Conservation (phyloP, 2,888 invertebrate genomes). For the Cheilosia urbana region DNA sequence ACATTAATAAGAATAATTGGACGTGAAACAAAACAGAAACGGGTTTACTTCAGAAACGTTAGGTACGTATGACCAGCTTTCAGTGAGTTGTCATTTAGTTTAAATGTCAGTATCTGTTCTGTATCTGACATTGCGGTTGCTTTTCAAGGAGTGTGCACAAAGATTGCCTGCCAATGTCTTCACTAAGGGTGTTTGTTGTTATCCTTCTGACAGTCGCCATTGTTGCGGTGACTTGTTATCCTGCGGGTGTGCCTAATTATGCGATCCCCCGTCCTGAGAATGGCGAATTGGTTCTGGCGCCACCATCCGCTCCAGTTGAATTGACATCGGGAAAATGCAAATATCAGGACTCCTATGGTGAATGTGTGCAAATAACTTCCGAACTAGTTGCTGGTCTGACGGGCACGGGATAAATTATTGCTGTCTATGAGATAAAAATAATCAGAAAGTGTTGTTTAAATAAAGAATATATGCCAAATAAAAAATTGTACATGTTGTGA, state of each 20-base stretch:
- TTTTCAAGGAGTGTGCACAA: constrained; percentile 49
- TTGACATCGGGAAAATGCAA: constrained; percentile 59
- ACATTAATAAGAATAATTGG: constrained; percentile 67
- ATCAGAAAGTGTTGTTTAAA: not conserved
- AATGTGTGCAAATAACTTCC: constrained; percentile 68
- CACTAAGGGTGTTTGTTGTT: constrained; percentile 33
- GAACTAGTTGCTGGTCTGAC: constrained; percentile 65
- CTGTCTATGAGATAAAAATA: not conserved
- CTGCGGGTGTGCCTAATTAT: constrained; percentile 39
- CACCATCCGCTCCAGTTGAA: constrained; percentile 53
- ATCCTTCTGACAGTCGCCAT: constrained; percentile 28
- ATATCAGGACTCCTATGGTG: constrained; percentile 69
- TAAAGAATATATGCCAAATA: constrained; percentile 9
- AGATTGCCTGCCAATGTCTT: constrained; percentile 25
- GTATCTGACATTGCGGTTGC: constrained; percentile 55
- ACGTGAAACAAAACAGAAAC: constrained; percentile 54
- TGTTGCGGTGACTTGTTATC: constrained; percentile 24
- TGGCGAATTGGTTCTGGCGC: constrained; percentile 43
- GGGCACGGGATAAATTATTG: constrained; percentile 48
- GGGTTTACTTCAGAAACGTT: constrained; percentile 50
- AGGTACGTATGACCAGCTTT: constrained; percentile 51
- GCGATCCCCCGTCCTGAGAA: constrained; percentile 52
- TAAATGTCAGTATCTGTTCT: constrained; percentile 67
- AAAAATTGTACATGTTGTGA: not conserved
- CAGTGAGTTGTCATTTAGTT: constrained; percentile 46